Conservation (phyloP, 2,888 invertebrate species). For the Oxycera nigricornis region DNA sequence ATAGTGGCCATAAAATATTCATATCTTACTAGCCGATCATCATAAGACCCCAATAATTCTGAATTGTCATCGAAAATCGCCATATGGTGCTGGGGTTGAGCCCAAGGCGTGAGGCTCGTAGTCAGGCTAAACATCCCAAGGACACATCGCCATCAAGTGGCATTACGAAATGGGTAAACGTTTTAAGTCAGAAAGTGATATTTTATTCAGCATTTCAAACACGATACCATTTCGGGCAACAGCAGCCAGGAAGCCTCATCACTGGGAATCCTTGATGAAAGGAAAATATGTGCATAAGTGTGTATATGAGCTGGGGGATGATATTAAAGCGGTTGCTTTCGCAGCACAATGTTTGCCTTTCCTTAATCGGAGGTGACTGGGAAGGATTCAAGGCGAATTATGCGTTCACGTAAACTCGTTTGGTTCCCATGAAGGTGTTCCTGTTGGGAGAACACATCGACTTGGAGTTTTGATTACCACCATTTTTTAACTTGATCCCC, state of each 20-base stretch:
- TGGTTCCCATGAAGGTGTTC: too few species aligned
- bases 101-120: neutral
- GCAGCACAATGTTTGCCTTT: too few species aligned
- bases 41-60: conserved; percentile 28
- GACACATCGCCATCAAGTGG: neutral
- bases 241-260: neutral
- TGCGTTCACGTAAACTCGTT: too few species aligned
- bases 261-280: neutral
- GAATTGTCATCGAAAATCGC: conserved; percentile 25
- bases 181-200: conserved; percentile 26
- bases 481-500: too few species aligned
- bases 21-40: conserved; percentile 25
- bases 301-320: too few species aligned
- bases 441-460: too few species aligned
- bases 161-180: conserved; percentile 16
- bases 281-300: neutral
- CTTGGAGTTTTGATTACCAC: too few species aligned
- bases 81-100: conserved; percentile 13
- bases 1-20: conserved; percentile 13
- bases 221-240: neutral
- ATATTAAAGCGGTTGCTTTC: too few species aligned
- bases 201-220: conserved; percentile 29
- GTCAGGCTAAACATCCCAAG: too few species aligned
- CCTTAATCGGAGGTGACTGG: too few species aligned
- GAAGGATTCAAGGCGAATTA: too few species aligned